Conservation (phyloP, 2,113 vertebrate genomes). For the Uria aalge region DNA sequence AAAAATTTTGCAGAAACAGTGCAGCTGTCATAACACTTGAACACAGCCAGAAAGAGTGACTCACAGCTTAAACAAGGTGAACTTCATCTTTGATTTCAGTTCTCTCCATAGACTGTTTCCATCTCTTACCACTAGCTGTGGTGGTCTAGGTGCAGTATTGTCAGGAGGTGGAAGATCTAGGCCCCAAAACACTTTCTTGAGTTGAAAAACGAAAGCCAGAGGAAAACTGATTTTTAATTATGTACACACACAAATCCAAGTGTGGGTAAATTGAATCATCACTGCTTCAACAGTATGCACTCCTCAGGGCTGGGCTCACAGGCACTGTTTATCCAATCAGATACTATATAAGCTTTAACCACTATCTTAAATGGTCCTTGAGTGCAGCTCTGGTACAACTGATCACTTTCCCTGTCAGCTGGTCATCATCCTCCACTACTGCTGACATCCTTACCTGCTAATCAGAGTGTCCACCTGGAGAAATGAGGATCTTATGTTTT, state of each 20-base stretch:
- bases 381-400: neutral
- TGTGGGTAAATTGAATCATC: neutral
- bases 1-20: slow-evolving; percentile 2
- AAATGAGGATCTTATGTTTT: neutral
- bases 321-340: neutral
- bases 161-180: neutral
- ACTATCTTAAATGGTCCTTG: neutral
- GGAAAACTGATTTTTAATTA: neutral
- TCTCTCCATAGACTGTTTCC: neutral
- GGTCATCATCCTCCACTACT: neutral
- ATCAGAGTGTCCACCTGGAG: neutral
- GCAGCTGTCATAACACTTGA: slow-evolving; percentile 40
- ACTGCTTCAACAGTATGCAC: neutral
- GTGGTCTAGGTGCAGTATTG: neutral
- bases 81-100: neutral
- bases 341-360: neutral
- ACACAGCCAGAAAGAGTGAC: slow-evolving; percentile 22
- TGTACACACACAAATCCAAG: neutral
- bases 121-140: neutral
- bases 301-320: neutral
- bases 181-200: neutral
- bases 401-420: neutral
- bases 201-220: neutral
- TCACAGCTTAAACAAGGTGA: slow-evolving; percentile 28
- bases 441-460: neutral